Evolutionary conservation across 2,888 invertebrate species (phyloP), one percentile per base, ranked within the genome.

Genomic region (Chaetogeoica ovagalla): DNA sequence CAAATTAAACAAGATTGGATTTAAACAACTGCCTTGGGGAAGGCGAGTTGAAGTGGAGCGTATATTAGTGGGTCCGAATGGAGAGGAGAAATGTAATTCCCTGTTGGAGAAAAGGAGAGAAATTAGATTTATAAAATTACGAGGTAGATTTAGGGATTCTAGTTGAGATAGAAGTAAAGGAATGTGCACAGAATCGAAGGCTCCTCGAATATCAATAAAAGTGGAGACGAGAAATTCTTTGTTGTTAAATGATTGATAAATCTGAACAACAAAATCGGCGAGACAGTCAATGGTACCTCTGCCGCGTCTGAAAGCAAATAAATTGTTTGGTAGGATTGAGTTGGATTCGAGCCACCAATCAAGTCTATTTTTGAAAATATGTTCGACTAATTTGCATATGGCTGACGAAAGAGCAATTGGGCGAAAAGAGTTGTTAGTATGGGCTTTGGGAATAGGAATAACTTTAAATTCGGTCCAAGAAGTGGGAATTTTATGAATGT

Each of bases 371-470:
- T n/a, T n/a, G 0, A 52, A 23, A 2, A 68, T 68, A 8, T 52
- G 2, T 39, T 68, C 52, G 1, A 68, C 2, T 15, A 68, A 0
- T 23, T 68, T 68, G 19, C 68, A 68, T 4, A 39, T 39, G 39
- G 39, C 39, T 4, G 4, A 39, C 39, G 39, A 39, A 2, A 63
- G 19, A 19, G 70, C 70, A 11, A 70, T 70, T 3, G 57, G 57
- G 0, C 70, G 37, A 37, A 70, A 70, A 9, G 57, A 52, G 13
- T 3, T 17, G n/a, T 17, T 52, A 2, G 59, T 37, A 52, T 59
- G 17, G 3, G 39, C 30, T 21, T 71, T 71, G n/a, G 59, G 71
- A 4, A 70, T 70, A 5, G 57, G 70, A 37, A 66, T 66, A n/a
- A 39, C 19, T 37, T 63, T 13, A 19, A 63, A 63, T 7, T 63